Conservation (phyloP, 2,888 invertebrate species). For the Drosophila diplacantha region DNA sequence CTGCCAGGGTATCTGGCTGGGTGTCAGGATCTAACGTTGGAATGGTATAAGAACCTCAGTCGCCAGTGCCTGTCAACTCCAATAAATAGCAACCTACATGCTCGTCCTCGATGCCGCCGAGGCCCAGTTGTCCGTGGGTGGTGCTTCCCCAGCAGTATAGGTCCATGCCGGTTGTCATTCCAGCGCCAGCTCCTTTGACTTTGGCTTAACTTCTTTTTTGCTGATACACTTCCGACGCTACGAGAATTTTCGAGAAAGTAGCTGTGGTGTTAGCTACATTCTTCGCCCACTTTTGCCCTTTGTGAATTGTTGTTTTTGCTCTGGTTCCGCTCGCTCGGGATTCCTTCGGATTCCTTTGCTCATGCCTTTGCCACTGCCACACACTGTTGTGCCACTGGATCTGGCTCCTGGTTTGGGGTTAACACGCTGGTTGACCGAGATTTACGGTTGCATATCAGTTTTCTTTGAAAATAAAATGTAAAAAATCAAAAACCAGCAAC, state of each 20-base stretch:
- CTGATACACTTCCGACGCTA: slow-evolving; percentile 11
- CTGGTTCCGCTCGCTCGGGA: slow-evolving; percentile 2
- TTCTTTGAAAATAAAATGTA: slow-evolving; percentile 54
- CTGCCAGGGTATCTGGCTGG: slow-evolving; percentile 81
- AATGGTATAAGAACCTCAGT: not conserved
- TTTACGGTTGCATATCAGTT: slow-evolving; percentile 34
- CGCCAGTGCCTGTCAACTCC: not conserved
- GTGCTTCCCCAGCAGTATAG: slow-evolving; percentile 89
- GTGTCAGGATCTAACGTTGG: slow-evolving; percentile 80
- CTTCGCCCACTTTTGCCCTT: slow-evolving; percentile 9
- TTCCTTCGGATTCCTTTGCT: slow-evolving; percentile 1
- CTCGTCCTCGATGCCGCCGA: slow-evolving; percentile 87
- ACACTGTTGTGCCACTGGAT: not conserved
- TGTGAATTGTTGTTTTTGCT: not conserved
- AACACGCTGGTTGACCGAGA: slow-evolving; percentile 10
- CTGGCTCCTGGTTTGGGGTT: not conserved
- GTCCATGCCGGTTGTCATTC: slow-evolving; percentile 60
- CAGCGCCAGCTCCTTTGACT: not conserved
- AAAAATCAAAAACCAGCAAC: slow-evolving; percentile 62
- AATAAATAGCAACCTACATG: slow-evolving; percentile 73
- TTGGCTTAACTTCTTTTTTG: slow-evolving; percentile 5
- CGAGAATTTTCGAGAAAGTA: slow-evolving; percentile 24
- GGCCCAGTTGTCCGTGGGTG: slow-evolving; percentile 86
- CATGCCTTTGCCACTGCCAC: slow-evolving; percentile 13
- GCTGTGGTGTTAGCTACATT: slow-evolving; percentile 14